phyloP scores from a whole-genome alignment of 2,113 vertebrate species.

The Cathartes aura region DNA sequence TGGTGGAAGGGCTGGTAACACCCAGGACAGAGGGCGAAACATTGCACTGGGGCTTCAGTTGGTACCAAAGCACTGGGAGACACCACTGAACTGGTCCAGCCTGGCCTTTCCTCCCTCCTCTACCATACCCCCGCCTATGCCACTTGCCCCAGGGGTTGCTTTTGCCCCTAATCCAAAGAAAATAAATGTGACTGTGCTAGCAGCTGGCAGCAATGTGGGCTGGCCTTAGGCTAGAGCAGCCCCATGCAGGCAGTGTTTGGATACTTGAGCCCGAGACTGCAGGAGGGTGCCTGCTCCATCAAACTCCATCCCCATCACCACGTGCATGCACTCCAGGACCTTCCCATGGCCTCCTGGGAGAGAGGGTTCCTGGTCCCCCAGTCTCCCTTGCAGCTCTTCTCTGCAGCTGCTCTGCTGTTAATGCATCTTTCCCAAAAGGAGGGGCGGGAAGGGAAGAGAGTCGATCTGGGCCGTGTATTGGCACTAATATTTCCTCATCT shows the following conservation, averaged over 20 bases:
- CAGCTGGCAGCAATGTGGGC: not conserved
- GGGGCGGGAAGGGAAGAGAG: not conserved
- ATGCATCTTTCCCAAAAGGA: not conserved
- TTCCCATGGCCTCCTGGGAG: not conserved
- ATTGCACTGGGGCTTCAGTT: not conserved
- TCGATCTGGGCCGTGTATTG: not conserved
- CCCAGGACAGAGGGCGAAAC: not conserved
- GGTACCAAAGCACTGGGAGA: not conserved
- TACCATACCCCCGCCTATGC: not conserved
- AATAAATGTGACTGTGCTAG: not conserved
- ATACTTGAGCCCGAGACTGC: not conserved
- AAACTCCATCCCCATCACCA: not conserved
- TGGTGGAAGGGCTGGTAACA: not conserved
- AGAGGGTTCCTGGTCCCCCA: fast-evolving
- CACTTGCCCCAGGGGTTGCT: not conserved
- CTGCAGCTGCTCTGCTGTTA: not conserved
- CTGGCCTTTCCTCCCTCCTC: not conserved
- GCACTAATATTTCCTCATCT: not conserved
- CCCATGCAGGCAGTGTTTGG: fast-evolving
- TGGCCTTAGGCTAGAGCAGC: not conserved
- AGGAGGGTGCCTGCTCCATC: not conserved
- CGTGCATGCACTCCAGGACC: not conserved
- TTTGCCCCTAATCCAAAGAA: not conserved
- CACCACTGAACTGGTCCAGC: not conserved
- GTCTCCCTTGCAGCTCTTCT: not conserved